Percentiles rank a stretch among this genome's conserved stretches.
Evolutionary conservation across 2,888 invertebrate genomes (phyloP).

Genomic region (Spodoptera exigua): DNA sequence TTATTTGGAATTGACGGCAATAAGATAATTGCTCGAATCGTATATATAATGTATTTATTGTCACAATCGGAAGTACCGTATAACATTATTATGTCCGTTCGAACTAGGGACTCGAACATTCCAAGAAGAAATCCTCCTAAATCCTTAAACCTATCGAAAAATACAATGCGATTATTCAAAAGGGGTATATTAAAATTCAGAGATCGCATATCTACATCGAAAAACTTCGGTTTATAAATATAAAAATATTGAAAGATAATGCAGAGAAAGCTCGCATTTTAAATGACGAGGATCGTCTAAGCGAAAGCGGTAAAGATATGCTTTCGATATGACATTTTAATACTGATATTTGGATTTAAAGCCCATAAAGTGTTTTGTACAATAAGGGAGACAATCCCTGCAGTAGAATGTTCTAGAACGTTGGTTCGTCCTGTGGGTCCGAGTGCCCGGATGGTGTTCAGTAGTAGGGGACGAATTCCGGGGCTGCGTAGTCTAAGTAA

Average conservation of each 20-base stretch:
- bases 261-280: constrained; percentile 76
- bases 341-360: constrained; percentile 74
- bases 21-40: constrained; percentile 80
- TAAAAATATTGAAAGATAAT: constrained; percentile 79
- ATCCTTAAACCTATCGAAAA: constrained; percentile 83
- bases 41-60: constrained; percentile 78
- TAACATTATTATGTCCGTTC: constrained; percentile 51
- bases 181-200: constrained; percentile 72
- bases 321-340: constrained; percentile 82
- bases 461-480: constrained; percentile 80
- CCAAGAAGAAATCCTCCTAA: constrained; percentile 64
- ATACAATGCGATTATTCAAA: constrained; percentile 81
- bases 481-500: constrained; percentile 75
- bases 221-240: constrained; percentile 72
- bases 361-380: constrained; percentile 77
- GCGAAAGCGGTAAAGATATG: constrained; percentile 84
- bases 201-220: constrained; percentile 79
- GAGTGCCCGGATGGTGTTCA: constrained; percentile 67
- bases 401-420: constrained; percentile 61
- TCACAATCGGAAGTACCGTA: constrained; percentile 71
- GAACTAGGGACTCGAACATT: constrained; percentile 52
- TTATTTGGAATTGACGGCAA: constrained; percentile 81
- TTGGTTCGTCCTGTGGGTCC: constrained; percentile 63
- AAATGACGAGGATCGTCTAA: constrained; percentile 66
- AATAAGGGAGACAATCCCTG: constrained; percentile 63